phyloP scores from a whole-genome alignment of 2,113 vertebrate genomes.

The Myrmophylax atrothorax region DNA sequence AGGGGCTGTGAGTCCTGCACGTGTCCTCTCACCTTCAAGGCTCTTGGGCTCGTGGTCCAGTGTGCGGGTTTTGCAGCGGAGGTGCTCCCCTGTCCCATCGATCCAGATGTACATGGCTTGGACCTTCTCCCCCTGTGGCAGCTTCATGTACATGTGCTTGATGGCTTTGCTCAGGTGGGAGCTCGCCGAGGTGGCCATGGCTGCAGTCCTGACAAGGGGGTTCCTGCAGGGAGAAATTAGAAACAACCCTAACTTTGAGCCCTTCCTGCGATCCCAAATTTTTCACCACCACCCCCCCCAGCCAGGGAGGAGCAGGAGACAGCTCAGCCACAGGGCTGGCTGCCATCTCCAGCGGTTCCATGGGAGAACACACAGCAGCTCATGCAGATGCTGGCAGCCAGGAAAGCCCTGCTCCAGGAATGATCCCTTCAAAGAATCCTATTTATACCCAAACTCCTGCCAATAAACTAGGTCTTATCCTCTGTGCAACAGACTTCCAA shows the following conservation, averaged over 20 bases:
- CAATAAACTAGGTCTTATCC: not conserved
- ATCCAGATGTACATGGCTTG: constrained; percentile 97
- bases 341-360: not conserved
- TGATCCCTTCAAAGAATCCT: not conserved
- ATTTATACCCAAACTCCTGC: not conserved
- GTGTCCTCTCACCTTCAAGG: constrained; percentile 83
- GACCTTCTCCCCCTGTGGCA: constrained; percentile 89
- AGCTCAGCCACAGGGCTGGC: accelerated
- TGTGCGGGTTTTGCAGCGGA: constrained; percentile 92
- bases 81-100: constrained; percentile 89
- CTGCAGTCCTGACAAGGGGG: constrained; percentile 30
- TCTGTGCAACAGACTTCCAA: not conserved
- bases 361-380: not conserved
- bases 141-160: constrained; percentile 90
- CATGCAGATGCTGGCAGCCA: not conserved
- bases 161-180: constrained; percentile 88
- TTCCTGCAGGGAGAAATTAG: constrained; percentile 40
- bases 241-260: not conserved
- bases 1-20: not conserved
- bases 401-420: not conserved
- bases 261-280: accelerated
- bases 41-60: constrained; percentile 91
- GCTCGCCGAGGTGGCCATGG: constrained; percentile 90
- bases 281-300: not conserved
- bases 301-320: not conserved